phyloP scores from a whole-genome alignment of 2,113 vertebrate species.

The Lampris incognitus region DNA sequence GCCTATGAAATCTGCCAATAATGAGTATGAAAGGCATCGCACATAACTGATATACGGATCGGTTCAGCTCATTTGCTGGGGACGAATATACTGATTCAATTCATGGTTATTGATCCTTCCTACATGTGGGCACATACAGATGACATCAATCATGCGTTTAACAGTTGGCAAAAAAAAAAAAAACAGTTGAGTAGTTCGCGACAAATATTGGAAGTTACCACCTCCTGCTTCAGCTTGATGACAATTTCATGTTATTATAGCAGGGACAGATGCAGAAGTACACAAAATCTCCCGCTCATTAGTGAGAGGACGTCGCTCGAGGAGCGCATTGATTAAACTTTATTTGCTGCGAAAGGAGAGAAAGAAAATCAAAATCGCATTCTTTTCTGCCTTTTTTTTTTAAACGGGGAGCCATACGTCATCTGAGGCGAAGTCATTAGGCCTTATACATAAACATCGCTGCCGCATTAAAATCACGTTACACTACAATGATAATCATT shows the following conservation, averaged over 20 bases:
- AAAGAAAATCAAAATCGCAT: conserved; percentile 66
- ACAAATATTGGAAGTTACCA: conserved; percentile 40
- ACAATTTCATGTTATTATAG: conserved; percentile 18
- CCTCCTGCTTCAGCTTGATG: conserved; percentile 17
- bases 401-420: conserved; percentile 74
- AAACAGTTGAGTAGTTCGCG: conserved; percentile 37
- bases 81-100: conserved; percentile 32
- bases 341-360: conserved; percentile 69
- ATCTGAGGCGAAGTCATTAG: conserved; percentile 84
- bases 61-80: background rate
- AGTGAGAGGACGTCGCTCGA: conserved; percentile 60
- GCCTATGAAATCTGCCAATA: conserved; percentile 54
- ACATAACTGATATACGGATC: background rate
- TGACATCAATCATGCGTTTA: conserved; percentile 42
- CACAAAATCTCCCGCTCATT: conserved; percentile 62
- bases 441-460: conserved; percentile 85
- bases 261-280: conserved; percentile 46
- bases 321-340: conserved; percentile 75
- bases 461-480: conserved; percentile 88
- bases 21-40: conserved; percentile 49
- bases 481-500: conserved; percentile 88
- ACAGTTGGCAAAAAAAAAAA: conserved; percentile 38
- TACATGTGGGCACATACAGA: conserved; percentile 28
- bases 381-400: conserved; percentile 60
- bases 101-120: conserved; percentile 36